phyloP scores from a whole-genome alignment of 2,797 vertebrate genomes.

The Meda fulgida region DNA sequence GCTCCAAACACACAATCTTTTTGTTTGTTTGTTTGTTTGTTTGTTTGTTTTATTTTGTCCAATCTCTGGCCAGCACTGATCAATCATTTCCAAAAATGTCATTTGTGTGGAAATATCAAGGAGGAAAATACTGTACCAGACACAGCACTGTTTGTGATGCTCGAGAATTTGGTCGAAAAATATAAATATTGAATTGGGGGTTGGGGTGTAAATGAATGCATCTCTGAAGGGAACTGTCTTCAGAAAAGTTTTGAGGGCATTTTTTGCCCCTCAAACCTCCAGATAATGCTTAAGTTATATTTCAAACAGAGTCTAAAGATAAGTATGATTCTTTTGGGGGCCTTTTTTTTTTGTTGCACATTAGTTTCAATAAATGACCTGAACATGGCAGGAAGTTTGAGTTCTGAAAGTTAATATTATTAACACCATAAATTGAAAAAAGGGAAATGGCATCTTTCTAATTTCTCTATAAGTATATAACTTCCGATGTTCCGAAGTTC shows the following conservation, averaged over 20 bases:
- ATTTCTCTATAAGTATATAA: not conserved
- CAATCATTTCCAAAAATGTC: not conserved
- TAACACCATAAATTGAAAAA: not conserved
- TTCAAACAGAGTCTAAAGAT: not conserved
- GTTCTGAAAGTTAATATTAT: not conserved
- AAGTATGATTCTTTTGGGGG: not conserved
- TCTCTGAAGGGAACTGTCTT: not conserved
- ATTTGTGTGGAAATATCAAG: not conserved
- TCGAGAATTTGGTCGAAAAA: not conserved
- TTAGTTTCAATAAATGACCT: not conserved
- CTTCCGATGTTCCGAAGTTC: not conserved
- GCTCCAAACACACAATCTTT: not conserved
- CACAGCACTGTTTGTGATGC: not conserved
- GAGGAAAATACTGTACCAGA: not conserved
- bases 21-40: too few species aligned
- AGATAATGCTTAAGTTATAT: not conserved
- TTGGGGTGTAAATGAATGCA: not conserved
- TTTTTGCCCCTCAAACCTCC: not conserved
- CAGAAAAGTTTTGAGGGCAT: not conserved
- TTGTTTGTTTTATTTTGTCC: not conserved
- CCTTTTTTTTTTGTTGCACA: not conserved
- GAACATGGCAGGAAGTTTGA: not conserved
- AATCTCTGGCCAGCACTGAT: not conserved
- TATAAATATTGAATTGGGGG: not conserved
- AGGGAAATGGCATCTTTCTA: not conserved